Percentiles rank a stretch among this genome's conserved stretches.
phyloP scores from a whole-genome alignment of 2,113 vertebrate species.

The Tautogolabrus adspersus region DNA sequence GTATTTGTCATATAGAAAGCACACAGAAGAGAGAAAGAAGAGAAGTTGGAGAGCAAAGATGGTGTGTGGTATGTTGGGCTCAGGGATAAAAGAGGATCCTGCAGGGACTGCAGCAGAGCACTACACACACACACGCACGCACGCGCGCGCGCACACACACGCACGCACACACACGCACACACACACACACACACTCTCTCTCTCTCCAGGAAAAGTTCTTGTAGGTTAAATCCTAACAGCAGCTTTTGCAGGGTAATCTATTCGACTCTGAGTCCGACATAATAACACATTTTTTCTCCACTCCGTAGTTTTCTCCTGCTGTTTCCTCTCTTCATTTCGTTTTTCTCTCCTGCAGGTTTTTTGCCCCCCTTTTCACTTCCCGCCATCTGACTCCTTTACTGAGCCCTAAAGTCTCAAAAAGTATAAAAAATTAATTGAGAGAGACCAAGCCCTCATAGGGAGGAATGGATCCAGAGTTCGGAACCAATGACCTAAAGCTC shows the following conservation, averaged over 20 bases:
- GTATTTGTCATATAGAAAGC: constrained; percentile 17
- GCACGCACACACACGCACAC: constrained; percentile 24
- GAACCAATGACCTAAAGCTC: background rate
- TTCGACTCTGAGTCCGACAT: constrained; percentile 53
- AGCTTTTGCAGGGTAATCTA: constrained; percentile 50
- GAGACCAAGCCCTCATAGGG: no score
- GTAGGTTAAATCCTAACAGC: constrained; percentile 57
- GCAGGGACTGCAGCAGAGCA: constrained; percentile 39
- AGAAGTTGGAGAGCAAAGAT: constrained; percentile 16
- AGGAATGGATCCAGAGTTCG: no score
- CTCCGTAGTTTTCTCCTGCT: background rate
- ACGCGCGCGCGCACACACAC: no score
- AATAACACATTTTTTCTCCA: constrained; percentile 32
- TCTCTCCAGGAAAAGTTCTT: constrained; percentile 52
- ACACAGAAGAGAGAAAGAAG: constrained; percentile 14
- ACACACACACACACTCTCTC: constrained; percentile 9
- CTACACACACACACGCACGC: constrained; percentile 21
- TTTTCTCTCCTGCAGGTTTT: background rate
- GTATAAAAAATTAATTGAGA: no score
- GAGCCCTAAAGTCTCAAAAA: no score
- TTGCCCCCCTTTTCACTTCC: no score
- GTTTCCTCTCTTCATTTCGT: background rate
- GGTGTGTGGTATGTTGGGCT: constrained; percentile 48
- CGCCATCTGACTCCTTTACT: no score
- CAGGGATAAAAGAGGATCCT: constrained; percentile 51